Conservation (phyloP, 1,140 invertebrate genomes). For the Drosophila repleta region DNA sequence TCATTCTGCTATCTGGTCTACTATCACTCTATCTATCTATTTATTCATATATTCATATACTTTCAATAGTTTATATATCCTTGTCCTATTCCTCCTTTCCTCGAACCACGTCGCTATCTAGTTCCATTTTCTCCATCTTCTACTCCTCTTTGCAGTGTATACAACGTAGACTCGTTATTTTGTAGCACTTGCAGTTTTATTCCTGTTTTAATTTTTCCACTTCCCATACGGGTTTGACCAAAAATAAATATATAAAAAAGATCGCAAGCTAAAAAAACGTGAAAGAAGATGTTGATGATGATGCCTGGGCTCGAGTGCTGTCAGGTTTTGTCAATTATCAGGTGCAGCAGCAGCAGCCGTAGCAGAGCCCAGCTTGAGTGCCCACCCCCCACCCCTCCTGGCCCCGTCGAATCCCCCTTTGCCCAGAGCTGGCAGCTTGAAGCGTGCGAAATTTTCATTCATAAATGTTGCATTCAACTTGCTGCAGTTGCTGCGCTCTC, state of each 20-base stretch:
- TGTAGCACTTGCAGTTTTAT: slow-evolving; percentile 17
- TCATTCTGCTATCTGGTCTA: too few relatives aligned
- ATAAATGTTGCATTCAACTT: slow-evolving; percentile 53
- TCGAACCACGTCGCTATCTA: too few relatives aligned
- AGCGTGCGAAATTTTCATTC: slow-evolving; percentile 72
- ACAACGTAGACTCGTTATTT: background rate
- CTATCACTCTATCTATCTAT: too few relatives aligned
- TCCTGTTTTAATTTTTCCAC: slow-evolving; percentile 45
- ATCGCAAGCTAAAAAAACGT: slow-evolving; percentile 4
- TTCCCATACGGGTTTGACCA: slow-evolving; percentile 48
- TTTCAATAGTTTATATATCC: too few relatives aligned
- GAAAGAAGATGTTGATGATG: background rate
- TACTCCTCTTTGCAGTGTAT: background rate
- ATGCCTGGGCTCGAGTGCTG: slow-evolving; percentile 45
- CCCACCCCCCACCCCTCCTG: slow-evolving; percentile 1
- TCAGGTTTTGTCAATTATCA: slow-evolving; percentile 80
- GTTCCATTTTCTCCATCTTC: too few relatives aligned
- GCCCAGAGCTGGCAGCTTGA: slow-evolving; percentile 25
- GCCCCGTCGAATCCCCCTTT: background rate
- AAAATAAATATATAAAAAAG: slow-evolving; percentile 18
- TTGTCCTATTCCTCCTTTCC: too few relatives aligned
- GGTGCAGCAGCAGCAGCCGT: slow-evolving; percentile 50
- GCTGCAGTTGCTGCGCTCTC: background rate
- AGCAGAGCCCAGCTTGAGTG: too few relatives aligned
- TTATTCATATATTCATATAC: too few relatives aligned